A percentile compares a stretch with the other conserved stretches of the same genome.
Evolutionary conservation across 2,888 invertebrate genomes (phyloP).

Genomic region (Lepetodrilus schrolli): DNA sequence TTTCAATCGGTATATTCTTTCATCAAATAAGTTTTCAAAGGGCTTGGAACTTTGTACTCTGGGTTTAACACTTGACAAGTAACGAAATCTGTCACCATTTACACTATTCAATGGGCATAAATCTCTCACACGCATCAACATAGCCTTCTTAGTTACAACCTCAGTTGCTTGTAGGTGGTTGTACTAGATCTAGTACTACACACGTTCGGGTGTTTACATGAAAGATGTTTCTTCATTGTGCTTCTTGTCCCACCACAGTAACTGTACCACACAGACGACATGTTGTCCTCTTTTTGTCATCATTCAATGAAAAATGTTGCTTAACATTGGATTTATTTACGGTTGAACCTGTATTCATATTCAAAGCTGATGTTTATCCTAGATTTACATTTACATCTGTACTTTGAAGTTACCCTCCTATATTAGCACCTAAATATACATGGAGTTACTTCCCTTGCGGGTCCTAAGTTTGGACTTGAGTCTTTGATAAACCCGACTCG

Average conservation of each 20-base stretch:
- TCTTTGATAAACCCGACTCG: neutral
- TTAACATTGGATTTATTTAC: neutral
- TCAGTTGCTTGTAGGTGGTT: neutral
- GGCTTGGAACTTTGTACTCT: too few relatives aligned
- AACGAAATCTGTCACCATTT: too few relatives aligned
- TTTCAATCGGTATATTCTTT: too few relatives aligned
- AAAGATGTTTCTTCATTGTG: neutral
- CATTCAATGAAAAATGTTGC: neutral
- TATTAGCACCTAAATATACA: too few relatives aligned
- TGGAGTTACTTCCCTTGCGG: neutral
- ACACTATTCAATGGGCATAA: neutral
- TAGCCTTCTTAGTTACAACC: neutral
- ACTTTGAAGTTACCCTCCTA: too few relatives aligned
- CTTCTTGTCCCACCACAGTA: neutral
- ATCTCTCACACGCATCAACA: neutral
- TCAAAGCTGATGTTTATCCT: too few relatives aligned
- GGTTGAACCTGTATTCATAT: too few relatives aligned
- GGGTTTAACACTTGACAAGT: too few relatives aligned
- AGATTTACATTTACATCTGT: too few relatives aligned
- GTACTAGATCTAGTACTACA: neutral
- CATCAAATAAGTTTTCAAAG: too few relatives aligned
- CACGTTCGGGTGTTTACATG: neutral
- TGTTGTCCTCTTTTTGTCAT: neutral
- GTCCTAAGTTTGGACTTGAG: neutral
- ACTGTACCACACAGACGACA: neutral